These are phyloP conservation scores for Melanostoma scalare DNA, from an alignment of 2,888 invertebrate species.

Conservation along the genomic window DNA sequence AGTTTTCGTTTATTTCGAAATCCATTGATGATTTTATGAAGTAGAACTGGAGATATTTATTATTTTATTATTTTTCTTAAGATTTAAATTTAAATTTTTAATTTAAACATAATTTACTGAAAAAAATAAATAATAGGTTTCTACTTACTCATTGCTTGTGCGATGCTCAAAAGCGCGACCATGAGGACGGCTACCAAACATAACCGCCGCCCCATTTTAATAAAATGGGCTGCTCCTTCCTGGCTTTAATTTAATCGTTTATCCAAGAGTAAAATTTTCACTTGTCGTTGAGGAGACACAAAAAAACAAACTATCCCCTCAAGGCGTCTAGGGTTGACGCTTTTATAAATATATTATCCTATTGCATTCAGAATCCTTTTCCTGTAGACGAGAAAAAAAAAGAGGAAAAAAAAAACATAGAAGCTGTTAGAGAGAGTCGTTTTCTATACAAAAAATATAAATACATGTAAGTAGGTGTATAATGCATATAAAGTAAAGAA, in stretches of 20 bases:
- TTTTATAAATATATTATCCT: slow-evolving; percentile 57
- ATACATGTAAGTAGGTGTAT: neutral
- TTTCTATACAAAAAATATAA: slow-evolving; percentile 13
- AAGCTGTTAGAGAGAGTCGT: slow-evolving; percentile 38
- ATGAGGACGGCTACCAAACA: slow-evolving; percentile 80
- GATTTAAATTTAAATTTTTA: slow-evolving; percentile 20
- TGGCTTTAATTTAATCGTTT: slow-evolving; percentile 52
- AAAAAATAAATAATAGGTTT: neutral
- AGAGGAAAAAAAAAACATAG: slow-evolving; percentile 10
- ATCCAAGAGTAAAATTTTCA: slow-evolving; percentile 58
- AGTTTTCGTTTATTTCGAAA: no score
- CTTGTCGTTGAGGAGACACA: slow-evolving; percentile 24
- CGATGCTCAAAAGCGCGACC: slow-evolving; percentile 78
- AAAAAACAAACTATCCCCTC: slow-evolving; percentile 52
- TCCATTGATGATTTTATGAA: no score
- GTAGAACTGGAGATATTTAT: no score
- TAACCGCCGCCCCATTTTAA: slow-evolving; percentile 80
- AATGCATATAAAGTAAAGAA: slow-evolving; percentile 9
- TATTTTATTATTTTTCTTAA: neutral
- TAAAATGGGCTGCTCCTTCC: slow-evolving; percentile 53
- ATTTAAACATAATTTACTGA: slow-evolving; percentile 13
- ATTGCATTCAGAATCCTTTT: slow-evolving; percentile 58
- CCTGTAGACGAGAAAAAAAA: slow-evolving; percentile 48
- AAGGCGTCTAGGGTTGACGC: slow-evolving; percentile 58
- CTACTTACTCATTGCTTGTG: slow-evolving; percentile 80